These are phyloP conservation scores for Pitangus sulphuratus DNA, from an alignment of 2,797 vertebrate genomes.

Conservation along the genomic window DNA sequence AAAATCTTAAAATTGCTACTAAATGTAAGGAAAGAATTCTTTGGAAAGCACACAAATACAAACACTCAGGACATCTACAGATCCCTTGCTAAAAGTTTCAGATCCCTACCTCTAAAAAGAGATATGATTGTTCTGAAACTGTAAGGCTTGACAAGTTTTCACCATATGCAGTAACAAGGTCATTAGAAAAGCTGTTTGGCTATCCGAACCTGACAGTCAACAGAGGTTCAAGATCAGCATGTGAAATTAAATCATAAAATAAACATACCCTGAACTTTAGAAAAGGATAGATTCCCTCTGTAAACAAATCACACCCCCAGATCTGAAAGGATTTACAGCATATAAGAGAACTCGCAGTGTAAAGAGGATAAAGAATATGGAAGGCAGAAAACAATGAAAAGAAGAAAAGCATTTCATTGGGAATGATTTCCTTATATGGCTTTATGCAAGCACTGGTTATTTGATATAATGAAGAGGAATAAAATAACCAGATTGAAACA, in stretches of 20 bases:
- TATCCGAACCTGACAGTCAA: not conserved
- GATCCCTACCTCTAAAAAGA: not conserved
- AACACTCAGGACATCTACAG: not conserved
- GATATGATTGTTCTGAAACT: not conserved
- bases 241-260: not conserved
- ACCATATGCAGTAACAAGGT: not conserved
- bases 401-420: not conserved
- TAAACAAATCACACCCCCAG: not conserved
- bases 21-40: not conserved
- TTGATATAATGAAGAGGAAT: not conserved
- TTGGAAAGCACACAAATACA: not conserved
- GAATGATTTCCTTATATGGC: not conserved
- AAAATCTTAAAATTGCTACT: not conserved
- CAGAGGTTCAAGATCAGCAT: not conserved
- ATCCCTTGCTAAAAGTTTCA: not conserved
- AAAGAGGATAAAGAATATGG: not conserved
- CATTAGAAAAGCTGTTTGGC: not conserved
- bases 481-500: not conserved
- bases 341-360: not conserved
- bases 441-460: not conserved
- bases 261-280: not conserved
- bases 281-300: not conserved
- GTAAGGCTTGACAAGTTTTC: not conserved
- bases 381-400: not conserved
- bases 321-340: not conserved